Evolutionary conservation across 2,797 vertebrate species (phyloP), one percentile per base, ranked within the genome.

Genomic region (Micropoecilia bifurca): DNA sequence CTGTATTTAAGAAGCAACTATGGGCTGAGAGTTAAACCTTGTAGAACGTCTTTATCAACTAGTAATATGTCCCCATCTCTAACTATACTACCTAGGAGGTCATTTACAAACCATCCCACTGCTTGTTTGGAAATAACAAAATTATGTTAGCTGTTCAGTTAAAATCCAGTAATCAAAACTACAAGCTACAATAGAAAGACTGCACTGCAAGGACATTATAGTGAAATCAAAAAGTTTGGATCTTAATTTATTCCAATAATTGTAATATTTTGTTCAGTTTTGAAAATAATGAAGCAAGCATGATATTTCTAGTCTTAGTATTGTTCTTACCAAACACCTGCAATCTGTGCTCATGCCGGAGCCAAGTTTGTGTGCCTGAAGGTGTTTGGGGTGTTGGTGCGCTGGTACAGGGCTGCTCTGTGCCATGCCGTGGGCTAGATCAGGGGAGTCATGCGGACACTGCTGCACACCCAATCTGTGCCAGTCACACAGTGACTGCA

Each of bases 401-500:
- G 90, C 91, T 93, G 94, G 94, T 94, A 94, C 95, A 89, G 89
- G 90, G 84, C 90, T 82, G 88, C 90, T 90, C 93, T 93, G 95
- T 96, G 94, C 95, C 95, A 95, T 91, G 94, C 93, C 55, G 93
- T 95, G 85, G 92, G 92, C 90, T 94, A 92, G 94, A 95, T 93
- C 94, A 92, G 90, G 88, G 87, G 91, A 95, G 95, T 96, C 96
- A 95, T 95, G 94, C 86, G 95, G 94, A 91, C 91, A 89, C 87
- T 79, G 90, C 89, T 80, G 89, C 85, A 76, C 92, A 83, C 93
- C 95, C 93, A 93, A 92, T 93, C 95, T 95, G 95, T 96, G 94
- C 95, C 95, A 95, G 95, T 96, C 95, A 96, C 95, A 94, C 94
- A 94, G 89, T 95, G 95, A 94, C 94, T 93, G 92, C 90, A 89